Evolutionary conservation across 2,113 vertebrate genomes (phyloP).

Genomic region (Morone chrysops): DNA sequence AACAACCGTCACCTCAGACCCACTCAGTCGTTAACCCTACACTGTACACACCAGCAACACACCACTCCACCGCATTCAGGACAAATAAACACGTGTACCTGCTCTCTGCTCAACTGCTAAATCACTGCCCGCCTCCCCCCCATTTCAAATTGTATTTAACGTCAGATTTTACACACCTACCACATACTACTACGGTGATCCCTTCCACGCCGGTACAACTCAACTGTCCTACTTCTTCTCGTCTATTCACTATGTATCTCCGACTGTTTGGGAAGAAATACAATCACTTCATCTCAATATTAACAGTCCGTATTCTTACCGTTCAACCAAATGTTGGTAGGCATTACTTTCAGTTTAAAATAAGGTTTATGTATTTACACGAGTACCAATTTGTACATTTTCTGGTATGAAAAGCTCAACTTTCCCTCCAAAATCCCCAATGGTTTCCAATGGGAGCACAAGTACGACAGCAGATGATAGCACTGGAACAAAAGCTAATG

Average conservation of each 20-base stretch:
- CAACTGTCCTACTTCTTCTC: not conserved
- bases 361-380: constrained; percentile 56
- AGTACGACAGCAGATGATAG: not conserved
- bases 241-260: not conserved
- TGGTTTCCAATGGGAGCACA: constrained; percentile 2
- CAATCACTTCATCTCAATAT: constrained; percentile 45
- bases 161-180: not conserved
- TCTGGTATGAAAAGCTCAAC: constrained; percentile 23
- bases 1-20: constrained; percentile 29
- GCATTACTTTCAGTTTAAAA: constrained; percentile 32
- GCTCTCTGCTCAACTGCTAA: not conserved
- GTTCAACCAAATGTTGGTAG: constrained; percentile 50
- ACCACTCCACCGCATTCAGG: not conserved
- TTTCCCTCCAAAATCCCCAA: constrained; percentile 12
- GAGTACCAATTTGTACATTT: constrained; percentile 40
- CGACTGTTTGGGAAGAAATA: constrained; percentile 30
- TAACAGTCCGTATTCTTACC: constrained; percentile 44
- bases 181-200: not conserved
- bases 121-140: not conserved
- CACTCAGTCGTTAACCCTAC: constrained; percentile 17
- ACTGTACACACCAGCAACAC: not conserved
- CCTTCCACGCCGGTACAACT: not conserved
- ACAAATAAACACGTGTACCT: not conserved
- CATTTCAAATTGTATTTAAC: not conserved
- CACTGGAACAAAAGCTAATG: not conserved